Percentiles rank a stretch among this genome's conserved stretches.
These are phyloP conservation scores for Pelecanoides urinatrix DNA, from an alignment of 2,113 vertebrate species.

Conservation along the genomic window DNA sequence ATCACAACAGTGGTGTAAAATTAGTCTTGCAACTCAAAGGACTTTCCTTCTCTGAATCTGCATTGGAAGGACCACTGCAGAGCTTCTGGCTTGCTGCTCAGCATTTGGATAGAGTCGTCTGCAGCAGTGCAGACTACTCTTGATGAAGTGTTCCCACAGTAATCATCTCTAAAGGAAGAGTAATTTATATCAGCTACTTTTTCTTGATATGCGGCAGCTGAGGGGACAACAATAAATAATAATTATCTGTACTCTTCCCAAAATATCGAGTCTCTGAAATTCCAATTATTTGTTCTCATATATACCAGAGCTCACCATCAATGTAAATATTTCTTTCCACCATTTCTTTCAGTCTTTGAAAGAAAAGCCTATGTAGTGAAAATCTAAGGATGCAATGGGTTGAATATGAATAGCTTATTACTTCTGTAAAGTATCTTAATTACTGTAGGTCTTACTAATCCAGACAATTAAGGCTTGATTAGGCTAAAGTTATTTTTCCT, in stretches of 20 bases:
- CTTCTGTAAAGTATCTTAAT: slow-evolving; percentile 10
- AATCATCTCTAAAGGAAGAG: not conserved
- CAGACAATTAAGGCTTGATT: slow-evolving; percentile 46
- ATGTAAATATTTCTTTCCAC: not conserved
- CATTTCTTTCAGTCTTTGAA: not conserved
- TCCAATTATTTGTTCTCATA: not conserved
- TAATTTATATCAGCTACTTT: not conserved
- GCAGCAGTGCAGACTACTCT: not conserved
- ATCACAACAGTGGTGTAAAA: not conserved
- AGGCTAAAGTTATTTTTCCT: slow-evolving; percentile 35
- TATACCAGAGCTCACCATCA: not conserved
- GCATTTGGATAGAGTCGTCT: not conserved
- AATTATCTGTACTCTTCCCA: slow-evolving; percentile 30
- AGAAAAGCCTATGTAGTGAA: not conserved
- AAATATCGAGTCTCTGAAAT: not conserved
- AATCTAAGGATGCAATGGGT: not conserved
- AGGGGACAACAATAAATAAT: not conserved
- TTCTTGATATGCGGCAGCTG: not conserved
- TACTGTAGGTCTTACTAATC: not conserved
- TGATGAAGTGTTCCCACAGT: not conserved
- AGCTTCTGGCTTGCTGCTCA: not conserved
- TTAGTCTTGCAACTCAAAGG: not conserved
- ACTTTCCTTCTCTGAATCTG: not conserved
- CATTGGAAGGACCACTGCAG: not conserved
- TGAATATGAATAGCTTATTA: not conserved